A percentile compares a stretch with the other conserved stretches of the same genome.
These are phyloP conservation scores for Brachionus manjavacas DNA, from an alignment of 1,140 invertebrate genomes.

Conservation along the genomic window DNA sequence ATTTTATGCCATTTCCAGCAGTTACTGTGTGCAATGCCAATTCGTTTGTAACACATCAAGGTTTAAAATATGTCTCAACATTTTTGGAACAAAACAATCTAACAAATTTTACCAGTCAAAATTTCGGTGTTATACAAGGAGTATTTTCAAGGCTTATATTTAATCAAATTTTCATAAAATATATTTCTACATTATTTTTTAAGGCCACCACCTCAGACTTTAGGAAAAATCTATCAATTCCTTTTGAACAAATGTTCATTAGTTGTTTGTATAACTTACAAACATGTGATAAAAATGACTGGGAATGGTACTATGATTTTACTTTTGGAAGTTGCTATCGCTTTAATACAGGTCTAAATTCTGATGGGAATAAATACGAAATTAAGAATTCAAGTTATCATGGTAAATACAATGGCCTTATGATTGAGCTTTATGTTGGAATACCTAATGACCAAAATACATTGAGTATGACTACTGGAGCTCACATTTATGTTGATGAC, in stretches of 20 bases:
- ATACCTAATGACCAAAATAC: not conserved
- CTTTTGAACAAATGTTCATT: not conserved
- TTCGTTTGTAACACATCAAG: not conserved
- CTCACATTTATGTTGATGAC: constrained; percentile 8
- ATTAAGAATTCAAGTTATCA: not conserved
- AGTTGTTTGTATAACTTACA: not conserved
- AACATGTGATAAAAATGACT: not conserved
- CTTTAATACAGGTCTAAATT: not conserved
- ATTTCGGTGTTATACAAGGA: not conserved
- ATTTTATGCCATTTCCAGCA: not conserved
- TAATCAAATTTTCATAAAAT: not conserved
- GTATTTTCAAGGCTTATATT: no score
- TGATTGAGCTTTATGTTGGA: constrained; percentile 11
- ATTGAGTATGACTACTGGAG: not conserved
- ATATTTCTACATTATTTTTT: not conserved
- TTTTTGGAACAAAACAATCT: not conserved
- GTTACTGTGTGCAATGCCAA: constrained; percentile 22
- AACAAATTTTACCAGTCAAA: not conserved
- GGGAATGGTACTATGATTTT: constrained; percentile 10
- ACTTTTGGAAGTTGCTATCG: constrained; percentile 20
- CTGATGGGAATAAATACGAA: not conserved
- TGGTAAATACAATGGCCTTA: not conserved
- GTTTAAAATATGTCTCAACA: not conserved
- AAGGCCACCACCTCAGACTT: not conserved
- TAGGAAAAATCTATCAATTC: not conserved